Percentiles rank a stretch among this genome's conserved stretches.
Evolutionary conservation across 2,888 invertebrate species (phyloP).

Genomic region (Drosophila tanythrix): DNA sequence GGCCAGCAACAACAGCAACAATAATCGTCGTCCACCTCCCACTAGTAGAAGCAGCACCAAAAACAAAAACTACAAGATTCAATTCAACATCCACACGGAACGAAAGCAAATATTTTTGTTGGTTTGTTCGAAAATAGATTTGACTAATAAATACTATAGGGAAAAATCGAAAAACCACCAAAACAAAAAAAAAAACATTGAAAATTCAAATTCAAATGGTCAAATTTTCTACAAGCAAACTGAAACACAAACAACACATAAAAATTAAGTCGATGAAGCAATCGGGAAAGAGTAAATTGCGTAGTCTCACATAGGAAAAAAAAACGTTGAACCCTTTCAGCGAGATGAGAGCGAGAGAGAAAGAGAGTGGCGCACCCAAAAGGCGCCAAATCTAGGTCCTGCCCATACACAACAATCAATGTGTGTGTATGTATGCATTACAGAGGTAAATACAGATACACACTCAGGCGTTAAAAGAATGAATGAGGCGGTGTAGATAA

Average conservation of each 20-base stretch:
- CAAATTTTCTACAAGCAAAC: conserved; percentile 30
- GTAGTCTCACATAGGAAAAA: conserved; percentile 33
- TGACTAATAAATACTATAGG: conserved; percentile 82
- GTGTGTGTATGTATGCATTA: conserved; percentile 1
- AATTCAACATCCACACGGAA: conserved; percentile 46
- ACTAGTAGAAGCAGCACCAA: conserved; percentile 4
- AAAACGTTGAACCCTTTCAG: conserved; percentile 47
- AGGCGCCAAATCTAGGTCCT: conserved; percentile 63
- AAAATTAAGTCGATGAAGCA: conserved; percentile 24
- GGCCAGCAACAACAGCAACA: conserved; percentile 8
- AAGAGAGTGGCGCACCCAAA: conserved; percentile 46
- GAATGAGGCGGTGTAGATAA: conserved; percentile 55
- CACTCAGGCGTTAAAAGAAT: conserved; percentile 29
- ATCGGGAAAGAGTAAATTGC: conserved; percentile 50
- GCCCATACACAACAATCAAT: conserved; percentile 18
- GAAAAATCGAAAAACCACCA: conserved; percentile 63
- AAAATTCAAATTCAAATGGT: conserved; percentile 41
- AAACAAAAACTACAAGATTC: conserved; percentile 38
- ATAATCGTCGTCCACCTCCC: conserved; percentile 30
- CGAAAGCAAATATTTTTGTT: conserved; percentile 51
- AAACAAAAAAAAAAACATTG: conserved; percentile 28
- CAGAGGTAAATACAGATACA: conserved; percentile 27
- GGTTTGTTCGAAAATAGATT: conserved; percentile 79
- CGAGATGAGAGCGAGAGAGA: conserved; percentile 19
- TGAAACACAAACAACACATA: conserved; percentile 38